Evolutionary conservation across 2,888 invertebrate genomes (phyloP).

Genomic region (Temnothorax rugatulus): DNA sequence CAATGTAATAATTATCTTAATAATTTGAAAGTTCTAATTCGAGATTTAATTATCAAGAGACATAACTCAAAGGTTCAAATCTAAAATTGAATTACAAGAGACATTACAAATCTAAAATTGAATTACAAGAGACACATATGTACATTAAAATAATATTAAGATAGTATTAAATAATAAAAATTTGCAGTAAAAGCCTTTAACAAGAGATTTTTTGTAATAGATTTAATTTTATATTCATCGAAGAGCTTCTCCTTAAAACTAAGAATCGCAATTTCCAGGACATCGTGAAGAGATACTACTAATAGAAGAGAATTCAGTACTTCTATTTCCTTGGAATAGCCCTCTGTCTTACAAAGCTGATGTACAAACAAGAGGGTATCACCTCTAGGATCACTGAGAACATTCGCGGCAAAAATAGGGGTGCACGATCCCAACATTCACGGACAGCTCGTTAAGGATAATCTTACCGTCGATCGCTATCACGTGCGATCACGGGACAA

Average conservation of each 20-base stretch:
- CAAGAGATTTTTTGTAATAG: background rate
- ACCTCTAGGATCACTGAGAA: conserved; percentile 8
- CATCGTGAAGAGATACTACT: background rate
- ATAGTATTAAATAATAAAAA: background rate
- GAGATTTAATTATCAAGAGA: background rate
- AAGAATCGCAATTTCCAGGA: background rate
- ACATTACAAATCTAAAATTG: background rate
- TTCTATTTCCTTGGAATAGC: conserved; percentile 1
- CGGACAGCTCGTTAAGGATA: conserved; percentile 28
- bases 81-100: background rate
- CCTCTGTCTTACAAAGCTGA: background rate
- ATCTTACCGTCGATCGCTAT: conserved; percentile 7
- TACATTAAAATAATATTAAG: background rate
- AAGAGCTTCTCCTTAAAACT: background rate
- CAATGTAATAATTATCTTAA: conserved; percentile 31
- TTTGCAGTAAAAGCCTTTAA: background rate
- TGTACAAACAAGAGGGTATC: conserved; percentile 2
- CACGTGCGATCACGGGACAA: conserved; percentile 38
- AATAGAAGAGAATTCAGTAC: background rate
- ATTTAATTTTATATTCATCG: background rate
- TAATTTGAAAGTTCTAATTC: background rate
- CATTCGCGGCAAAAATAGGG: background rate
- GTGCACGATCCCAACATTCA: background rate
- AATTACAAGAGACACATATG: background rate
- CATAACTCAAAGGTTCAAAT: background rate